phyloP scores from a whole-genome alignment of 2,797 vertebrate genomes.

The Cuculus canorus region DNA sequence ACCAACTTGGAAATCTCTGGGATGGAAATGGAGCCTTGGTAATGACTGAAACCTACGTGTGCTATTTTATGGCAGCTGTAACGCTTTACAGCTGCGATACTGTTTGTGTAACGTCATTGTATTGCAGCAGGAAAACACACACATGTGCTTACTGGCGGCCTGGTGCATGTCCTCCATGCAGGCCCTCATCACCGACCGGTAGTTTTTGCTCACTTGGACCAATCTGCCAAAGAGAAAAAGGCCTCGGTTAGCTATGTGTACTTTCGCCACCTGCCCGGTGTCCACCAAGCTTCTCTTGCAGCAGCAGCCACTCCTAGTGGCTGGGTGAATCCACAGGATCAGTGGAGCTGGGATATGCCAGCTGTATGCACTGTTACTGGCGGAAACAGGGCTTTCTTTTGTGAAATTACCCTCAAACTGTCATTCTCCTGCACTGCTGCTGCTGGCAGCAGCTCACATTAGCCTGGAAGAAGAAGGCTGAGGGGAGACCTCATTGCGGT shows the following conservation, averaged over 20 bases:
- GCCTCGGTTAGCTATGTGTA: neutral
- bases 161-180: conserved; percentile 96
- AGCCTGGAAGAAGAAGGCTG: neutral
- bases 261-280: neutral
- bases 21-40: neutral
- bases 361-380: fast-evolving
- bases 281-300: neutral
- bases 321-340: too few species aligned
- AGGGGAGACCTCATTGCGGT: too few species aligned
- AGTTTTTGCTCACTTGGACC: conserved; percentile 95
- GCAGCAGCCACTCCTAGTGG: neutral
- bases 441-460: neutral
- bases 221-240: conserved; percentile 79
- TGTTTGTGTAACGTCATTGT: neutral
- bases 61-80: neutral
- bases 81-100: neutral
- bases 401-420: neutral
- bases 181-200: conserved; percentile 93
- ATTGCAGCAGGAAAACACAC: neutral
- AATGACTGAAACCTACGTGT: neutral
- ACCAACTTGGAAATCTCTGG: neutral
- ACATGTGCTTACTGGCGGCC: conserved; percentile 80
- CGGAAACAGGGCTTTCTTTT: neutral
- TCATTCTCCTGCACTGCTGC: neutral
- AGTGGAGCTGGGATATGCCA: neutral